These are phyloP conservation scores for Lepetodrilus schrolli DNA, from an alignment of 2,888 invertebrate species.

Conservation along the genomic window DNA sequence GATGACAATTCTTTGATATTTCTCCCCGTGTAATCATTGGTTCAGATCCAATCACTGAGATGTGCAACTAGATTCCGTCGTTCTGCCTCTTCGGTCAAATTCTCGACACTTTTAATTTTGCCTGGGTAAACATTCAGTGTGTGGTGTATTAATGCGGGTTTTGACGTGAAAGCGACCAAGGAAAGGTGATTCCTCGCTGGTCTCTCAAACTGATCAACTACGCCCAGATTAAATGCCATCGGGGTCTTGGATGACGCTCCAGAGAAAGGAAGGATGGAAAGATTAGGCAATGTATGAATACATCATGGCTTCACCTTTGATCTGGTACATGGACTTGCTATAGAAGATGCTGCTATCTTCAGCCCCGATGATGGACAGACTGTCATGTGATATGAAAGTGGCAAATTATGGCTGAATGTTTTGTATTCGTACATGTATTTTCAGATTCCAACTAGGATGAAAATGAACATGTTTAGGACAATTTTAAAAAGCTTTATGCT, in stretches of 20 bases:
- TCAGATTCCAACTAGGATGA: no score
- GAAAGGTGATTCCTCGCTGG: constrained; percentile 10
- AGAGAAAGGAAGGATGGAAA: neutral
- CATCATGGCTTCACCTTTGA: constrained; percentile 2
- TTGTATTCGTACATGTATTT: neutral
- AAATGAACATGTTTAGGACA: no score
- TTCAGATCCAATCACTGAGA: constrained; percentile 12
- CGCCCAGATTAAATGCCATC: constrained; percentile 5
- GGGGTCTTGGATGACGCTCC: neutral
- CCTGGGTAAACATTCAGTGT: constrained; percentile 13
- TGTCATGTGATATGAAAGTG: neutral
- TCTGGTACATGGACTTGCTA: neutral
- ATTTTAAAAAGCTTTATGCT: no score
- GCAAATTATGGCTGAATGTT: neutral
- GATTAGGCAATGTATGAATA: constrained; percentile 18
- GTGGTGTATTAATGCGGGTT: constrained; percentile 13
- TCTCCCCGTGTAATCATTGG: neutral
- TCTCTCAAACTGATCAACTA: neutral
- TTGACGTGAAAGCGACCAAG: neutral
- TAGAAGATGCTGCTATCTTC: neutral
- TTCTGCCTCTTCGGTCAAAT: neutral
- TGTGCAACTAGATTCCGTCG: neutral
- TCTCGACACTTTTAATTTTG: constrained; percentile 30
- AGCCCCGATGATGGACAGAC: neutral
- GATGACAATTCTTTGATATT: neutral